Conservation (phyloP, 1,140 invertebrate genomes). For the Rhopalosiphum maidis region DNA sequence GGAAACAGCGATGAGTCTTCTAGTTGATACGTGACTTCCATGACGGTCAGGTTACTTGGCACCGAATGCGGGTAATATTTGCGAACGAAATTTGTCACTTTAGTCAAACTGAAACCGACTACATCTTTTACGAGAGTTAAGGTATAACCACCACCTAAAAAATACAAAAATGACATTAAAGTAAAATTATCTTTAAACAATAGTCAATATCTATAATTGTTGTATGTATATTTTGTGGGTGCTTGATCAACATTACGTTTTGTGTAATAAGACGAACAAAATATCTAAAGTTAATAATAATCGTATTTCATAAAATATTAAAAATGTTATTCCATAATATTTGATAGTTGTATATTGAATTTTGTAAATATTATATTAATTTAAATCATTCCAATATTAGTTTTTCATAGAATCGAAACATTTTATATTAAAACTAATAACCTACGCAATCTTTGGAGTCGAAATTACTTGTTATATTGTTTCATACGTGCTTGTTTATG, state of each 20-base stretch:
- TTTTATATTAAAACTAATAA: neutral
- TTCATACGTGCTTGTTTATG: neutral
- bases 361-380: neutral
- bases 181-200: neutral
- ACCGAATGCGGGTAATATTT: conserved; percentile 51
- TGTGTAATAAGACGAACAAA: neutral
- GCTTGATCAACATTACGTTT: neutral
- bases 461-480: neutral
- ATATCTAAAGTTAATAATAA: neutral
- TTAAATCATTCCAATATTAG: neutral
- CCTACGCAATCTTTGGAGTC: neutral
- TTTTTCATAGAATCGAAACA: neutral
- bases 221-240: neutral
- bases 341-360: neutral
- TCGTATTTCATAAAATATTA: neutral
- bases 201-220: neutral
- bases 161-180: neutral
- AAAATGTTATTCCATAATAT: neutral
- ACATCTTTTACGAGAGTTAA: conserved; percentile 58
- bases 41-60: conserved; percentile 47
- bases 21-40: conserved; percentile 58
- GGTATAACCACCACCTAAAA: conserved; percentile 58
- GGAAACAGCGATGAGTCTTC: conserved; percentile 54
- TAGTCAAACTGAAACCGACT: conserved; percentile 40
- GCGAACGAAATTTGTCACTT: conserved; percentile 57